Percentiles rank a stretch among this genome's conserved stretches.
Evolutionary conservation across 35 echinoderm and acorn worm genomes (phyloP).

Genomic region (Lytechinus variegatus): DNA sequence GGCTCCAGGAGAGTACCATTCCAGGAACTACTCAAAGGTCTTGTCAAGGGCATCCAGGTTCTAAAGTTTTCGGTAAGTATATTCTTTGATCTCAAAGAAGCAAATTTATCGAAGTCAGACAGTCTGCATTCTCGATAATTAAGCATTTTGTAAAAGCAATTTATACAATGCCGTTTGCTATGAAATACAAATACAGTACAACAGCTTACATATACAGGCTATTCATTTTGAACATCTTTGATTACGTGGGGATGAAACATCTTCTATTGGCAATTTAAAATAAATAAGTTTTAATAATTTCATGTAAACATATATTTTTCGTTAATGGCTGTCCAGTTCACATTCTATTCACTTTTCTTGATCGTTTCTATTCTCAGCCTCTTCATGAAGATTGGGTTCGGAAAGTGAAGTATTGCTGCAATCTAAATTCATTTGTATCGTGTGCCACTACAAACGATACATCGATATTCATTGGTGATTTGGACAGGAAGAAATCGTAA

Average conservation of each 20-base stretch:
- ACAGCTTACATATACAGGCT: too few relatives aligned
- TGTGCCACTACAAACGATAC: slow-evolving; percentile 94
- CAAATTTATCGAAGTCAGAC: too few relatives aligned
- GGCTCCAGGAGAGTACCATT: slow-evolving; percentile 89
- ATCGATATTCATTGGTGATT: slow-evolving; percentile 83
- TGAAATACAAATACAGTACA: too few relatives aligned
- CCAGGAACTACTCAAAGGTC: slow-evolving; percentile 84
- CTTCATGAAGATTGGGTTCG: slow-evolving; percentile 95
- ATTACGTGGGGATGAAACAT: too few relatives aligned
- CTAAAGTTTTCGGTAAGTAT: slow-evolving; percentile 79
- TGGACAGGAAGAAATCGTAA: slow-evolving; percentile 95
- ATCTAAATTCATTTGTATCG: slow-evolving; percentile 91
- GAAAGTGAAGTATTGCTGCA: slow-evolving; percentile 88
- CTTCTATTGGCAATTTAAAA: too few relatives aligned
- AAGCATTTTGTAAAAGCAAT: too few relatives aligned
- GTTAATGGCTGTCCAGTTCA: too few relatives aligned
- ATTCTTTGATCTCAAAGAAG: neutral
- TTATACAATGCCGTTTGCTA: too few relatives aligned
- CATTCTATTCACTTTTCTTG: neutral
- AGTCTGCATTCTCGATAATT: too few relatives aligned
- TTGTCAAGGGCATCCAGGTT: slow-evolving; percentile 80
- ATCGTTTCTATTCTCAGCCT: slow-evolving; percentile 45
- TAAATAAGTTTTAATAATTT: too few relatives aligned
- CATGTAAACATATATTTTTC: too few relatives aligned
- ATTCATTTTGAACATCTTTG: neutral